phyloP scores from a whole-genome alignment of 2,113 vertebrate species.

The Leptocoma aspasia region DNA sequence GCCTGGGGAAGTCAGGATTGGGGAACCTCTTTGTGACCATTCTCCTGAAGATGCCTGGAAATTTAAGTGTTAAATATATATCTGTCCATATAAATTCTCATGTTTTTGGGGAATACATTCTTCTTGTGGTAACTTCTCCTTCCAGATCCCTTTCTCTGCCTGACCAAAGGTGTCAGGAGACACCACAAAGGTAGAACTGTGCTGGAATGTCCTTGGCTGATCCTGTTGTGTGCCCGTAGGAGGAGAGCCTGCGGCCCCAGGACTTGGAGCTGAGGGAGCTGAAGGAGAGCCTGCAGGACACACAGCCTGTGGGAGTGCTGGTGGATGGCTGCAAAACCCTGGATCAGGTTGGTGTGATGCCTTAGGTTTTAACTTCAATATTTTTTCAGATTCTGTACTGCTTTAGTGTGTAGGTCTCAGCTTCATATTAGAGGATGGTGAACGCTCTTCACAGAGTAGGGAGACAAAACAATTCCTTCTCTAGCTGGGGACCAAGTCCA shows the following conservation, averaged over 20 bases:
- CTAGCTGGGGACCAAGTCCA: background rate
- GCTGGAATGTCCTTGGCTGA: background rate
- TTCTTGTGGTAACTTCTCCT: background rate
- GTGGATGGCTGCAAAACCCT: conserved; percentile 91
- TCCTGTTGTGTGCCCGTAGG: conserved; percentile 62
- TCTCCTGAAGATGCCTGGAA: background rate
- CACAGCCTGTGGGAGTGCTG: conserved; percentile 90
- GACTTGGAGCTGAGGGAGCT: conserved; percentile 89
- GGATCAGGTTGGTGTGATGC: conserved; percentile 82
- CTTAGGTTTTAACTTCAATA: background rate
- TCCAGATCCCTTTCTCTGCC: background rate
- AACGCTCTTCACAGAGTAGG: background rate
- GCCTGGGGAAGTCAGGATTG: background rate
- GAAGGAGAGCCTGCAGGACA: conserved; percentile 93
- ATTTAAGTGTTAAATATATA: background rate
- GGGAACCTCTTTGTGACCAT: background rate
- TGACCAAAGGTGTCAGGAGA: background rate
- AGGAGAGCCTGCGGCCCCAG: conserved; percentile 77
- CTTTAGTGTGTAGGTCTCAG: background rate
- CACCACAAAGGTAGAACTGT: background rate
- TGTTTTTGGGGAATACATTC: background rate
- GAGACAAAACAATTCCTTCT: background rate
- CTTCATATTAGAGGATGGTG: background rate
- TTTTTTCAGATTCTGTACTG: background rate
- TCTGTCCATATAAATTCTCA: background rate